Evolutionary conservation across 2,797 vertebrate species (phyloP).

Genomic region (Orestias chungarensis): DNA sequence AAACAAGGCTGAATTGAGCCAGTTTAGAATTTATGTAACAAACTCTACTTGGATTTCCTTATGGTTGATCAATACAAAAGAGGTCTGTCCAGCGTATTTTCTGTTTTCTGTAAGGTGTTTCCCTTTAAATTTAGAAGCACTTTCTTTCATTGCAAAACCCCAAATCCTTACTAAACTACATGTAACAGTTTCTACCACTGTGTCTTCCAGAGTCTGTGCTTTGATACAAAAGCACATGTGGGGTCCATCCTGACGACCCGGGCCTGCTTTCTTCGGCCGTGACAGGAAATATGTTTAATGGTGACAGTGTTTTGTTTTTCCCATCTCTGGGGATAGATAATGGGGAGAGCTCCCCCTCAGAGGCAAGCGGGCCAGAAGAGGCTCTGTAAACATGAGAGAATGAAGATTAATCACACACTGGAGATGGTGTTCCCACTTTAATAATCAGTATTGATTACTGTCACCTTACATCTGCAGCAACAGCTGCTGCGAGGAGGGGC

Average conservation of each 20-base stretch:
- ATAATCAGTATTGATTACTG: constrained; percentile 83
- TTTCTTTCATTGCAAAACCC: neutral
- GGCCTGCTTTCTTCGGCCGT: constrained; percentile 21
- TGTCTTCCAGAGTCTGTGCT: neutral
- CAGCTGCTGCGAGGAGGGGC: constrained; percentile 68
- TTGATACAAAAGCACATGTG: constrained; percentile 5
- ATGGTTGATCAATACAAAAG: neutral
- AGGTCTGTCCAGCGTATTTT: neutral
- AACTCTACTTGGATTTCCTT: neutral
- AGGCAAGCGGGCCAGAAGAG: constrained; percentile 62
- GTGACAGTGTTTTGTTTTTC: constrained; percentile 70
- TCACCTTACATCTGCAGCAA: constrained; percentile 79
- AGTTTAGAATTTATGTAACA: neutral
- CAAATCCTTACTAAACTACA: neutral
- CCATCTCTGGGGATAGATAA: constrained; percentile 72
- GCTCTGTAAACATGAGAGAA: constrained; percentile 77
- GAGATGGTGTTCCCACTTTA: constrained; percentile 79
- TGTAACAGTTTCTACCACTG: neutral
- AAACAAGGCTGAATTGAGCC: neutral
- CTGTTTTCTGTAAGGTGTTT: neutral
- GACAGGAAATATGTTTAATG: constrained; percentile 71
- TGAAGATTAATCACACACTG: constrained; percentile 81
- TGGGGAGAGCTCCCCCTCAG: constrained; percentile 48
- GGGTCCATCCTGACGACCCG: constrained; percentile 25
- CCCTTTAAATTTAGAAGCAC: no score